Base-by-base conservation (phyloP, 2,888 invertebrate genomes). In the Cheilosia urbana region DNA sequence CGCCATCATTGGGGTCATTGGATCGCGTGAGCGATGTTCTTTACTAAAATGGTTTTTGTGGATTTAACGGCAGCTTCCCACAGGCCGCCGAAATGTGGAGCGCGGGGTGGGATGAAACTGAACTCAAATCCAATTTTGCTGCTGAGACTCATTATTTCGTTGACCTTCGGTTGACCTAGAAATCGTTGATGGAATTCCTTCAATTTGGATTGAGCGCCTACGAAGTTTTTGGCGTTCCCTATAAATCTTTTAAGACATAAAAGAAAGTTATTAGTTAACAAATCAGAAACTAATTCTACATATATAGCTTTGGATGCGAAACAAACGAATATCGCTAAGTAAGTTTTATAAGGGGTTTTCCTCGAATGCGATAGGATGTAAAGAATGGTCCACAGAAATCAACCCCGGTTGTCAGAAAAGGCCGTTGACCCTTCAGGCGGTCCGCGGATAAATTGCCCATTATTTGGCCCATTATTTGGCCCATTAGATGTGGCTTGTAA, bases 151-250 rank as follows among this genome's bases (percentile, higher is more conserved):
- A 27, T 55, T 2, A 30, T 55, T n/a, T 55, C 21, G 30, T 55
- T 6, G n/a, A 30, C 21, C 4, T 19, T 11, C 11, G 4, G 6
- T 21, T 40, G 17, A 30, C 9, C 11, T 6, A 51, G 19, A 6
- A 53, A 53, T 27, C 40, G 40, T 40, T 40, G 30, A 30, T 30
- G 30, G 30, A 30, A 30, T 30, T 21, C 51, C 2, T 51, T 17
- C 4, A 57, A 11, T 17, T 57, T 27, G 17, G 21, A 24, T 17
- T 13, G 34, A 13, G 57, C 57, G 4, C 57, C 57, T 15, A 30
- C 24, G 11, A 34, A 57, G 17, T 57, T 40, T 58, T 68, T 19
- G 75, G 65, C 24, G 73, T 21, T 89, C 2, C 5, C 7, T 30
- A 30, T 30, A 1, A 30, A 30, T 30, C 30, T 30, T 6, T 6